A percentile compares a stretch with the other conserved stretches of the same genome.
Conservation (phyloP, 1,140 invertebrate species). For the Brachionus sp. region DNA sequence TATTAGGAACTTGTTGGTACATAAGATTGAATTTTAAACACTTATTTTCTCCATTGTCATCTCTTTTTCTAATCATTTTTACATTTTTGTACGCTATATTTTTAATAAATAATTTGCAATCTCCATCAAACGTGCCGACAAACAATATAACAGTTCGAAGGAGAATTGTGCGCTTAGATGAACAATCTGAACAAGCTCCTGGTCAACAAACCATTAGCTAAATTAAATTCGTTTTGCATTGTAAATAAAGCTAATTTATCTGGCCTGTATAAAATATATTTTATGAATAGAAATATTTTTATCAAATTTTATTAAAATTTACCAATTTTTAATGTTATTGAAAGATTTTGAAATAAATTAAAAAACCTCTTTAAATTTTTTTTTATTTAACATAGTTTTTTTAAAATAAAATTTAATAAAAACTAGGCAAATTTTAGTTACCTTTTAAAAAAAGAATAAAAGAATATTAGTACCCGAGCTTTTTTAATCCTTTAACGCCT, state of each 20-base stretch:
- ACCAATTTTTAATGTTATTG: neutral
- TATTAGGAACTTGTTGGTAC: slow-evolving; percentile 39
- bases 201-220: neutral
- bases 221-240: neutral
- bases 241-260: neutral
- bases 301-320: neutral
- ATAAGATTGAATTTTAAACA: slow-evolving; percentile 30
- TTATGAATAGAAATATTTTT: neutral
- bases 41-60: slow-evolving; percentile 43
- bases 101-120: slow-evolving; percentile 35
- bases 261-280: neutral
- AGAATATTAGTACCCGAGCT: no score
- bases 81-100: slow-evolving; percentile 33
- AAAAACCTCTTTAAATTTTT: neutral
- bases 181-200: neutral
- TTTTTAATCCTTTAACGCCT: no score
- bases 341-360: neutral
- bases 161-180: neutral
- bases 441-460: no score
- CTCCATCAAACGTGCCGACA: neutral
- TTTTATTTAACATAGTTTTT: neutral
- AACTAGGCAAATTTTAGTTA: neutral
- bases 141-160: neutral
- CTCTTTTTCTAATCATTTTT: slow-evolving; percentile 27
- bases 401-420: neutral